Evolutionary conservation across 2,113 vertebrate species (phyloP).

Genomic region (Myotis yumanensis): DNA sequence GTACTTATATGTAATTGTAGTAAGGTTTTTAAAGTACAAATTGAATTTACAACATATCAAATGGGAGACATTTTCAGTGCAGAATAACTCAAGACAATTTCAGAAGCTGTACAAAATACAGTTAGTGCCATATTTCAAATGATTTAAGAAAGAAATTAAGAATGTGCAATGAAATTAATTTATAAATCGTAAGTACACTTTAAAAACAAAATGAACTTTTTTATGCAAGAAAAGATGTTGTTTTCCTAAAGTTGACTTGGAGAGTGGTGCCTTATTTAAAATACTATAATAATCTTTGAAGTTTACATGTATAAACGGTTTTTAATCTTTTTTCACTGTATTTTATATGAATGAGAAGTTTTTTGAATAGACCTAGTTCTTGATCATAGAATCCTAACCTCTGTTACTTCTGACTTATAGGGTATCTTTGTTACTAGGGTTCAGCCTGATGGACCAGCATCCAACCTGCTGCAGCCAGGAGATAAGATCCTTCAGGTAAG

Average conservation of each 20-base stretch:
- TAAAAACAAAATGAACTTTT: background rate
- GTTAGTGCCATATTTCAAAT: background rate
- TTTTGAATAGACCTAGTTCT: slow-evolving; percentile 72
- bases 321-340: slow-evolving; percentile 42
- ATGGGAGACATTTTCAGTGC: slow-evolving; percentile 9
- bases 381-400: slow-evolving; percentile 93
- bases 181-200: background rate
- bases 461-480: slow-evolving; percentile 94
- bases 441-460: slow-evolving; percentile 99
- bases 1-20: background rate
- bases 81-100: slow-evolving; percentile 11
- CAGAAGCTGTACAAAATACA: background rate
- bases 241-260: slow-evolving; percentile 20
- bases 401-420: slow-evolving; percentile 99
- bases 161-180: background rate
- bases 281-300: background rate
- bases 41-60: slow-evolving; percentile 22
- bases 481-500: slow-evolving; percentile 99
- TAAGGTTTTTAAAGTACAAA: background rate
- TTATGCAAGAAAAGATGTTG: background rate
- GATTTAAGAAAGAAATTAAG: slow-evolving; percentile 12
- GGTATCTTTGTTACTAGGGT: slow-evolving; percentile 99
- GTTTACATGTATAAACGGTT: background rate
- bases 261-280: background rate
- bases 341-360: slow-evolving; percentile 62